phyloP scores from a whole-genome alignment of 1,140 invertebrate species.

The Drosophila pectinifera region DNA sequence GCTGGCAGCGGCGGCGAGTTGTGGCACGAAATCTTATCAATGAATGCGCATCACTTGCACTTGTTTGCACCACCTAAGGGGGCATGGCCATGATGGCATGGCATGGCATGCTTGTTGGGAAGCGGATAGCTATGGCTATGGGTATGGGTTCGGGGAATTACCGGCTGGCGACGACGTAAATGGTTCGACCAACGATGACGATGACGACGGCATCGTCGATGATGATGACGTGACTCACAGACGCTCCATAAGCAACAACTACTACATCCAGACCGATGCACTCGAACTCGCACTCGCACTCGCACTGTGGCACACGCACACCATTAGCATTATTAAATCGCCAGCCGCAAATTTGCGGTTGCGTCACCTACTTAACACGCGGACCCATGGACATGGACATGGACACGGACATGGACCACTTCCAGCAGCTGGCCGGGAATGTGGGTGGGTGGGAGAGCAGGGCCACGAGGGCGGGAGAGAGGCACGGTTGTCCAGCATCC shows the following conservation, averaged over 20 bases:
- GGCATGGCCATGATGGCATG: conserved; percentile 11
- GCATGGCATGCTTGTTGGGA: not conserved
- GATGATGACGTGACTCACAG: conserved; percentile 69
- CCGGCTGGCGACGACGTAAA: conserved; percentile 68
- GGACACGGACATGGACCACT: conserved; percentile 32
- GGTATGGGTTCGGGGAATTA: conserved; percentile 56
- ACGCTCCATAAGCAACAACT: conserved; percentile 49
- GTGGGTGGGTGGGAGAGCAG: not conserved
- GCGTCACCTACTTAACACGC: conserved; percentile 80
- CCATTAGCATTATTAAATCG: conserved; percentile 78
- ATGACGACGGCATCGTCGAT: conserved; percentile 15
- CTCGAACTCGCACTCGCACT: conserved; percentile 47
- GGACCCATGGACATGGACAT: conserved; percentile 35
- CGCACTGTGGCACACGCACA: conserved; percentile 48
- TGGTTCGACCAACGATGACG: conserved; percentile 54
- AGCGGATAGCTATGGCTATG: conserved; percentile 10
- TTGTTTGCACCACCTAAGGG: conserved; percentile 68
- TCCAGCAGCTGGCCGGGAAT: conserved; percentile 14
- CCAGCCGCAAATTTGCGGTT: conserved; percentile 80
- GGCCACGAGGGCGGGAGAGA: not conserved
- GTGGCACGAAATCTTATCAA: conserved; percentile 80
- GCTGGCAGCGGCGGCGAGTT: conserved; percentile 16
- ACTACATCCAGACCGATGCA: conserved; percentile 37
- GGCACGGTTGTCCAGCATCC: conserved; percentile 19
- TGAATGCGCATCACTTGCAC: conserved; percentile 83